Conservation (phyloP, 1,140 invertebrate genomes). For the Idris sp. region DNA sequence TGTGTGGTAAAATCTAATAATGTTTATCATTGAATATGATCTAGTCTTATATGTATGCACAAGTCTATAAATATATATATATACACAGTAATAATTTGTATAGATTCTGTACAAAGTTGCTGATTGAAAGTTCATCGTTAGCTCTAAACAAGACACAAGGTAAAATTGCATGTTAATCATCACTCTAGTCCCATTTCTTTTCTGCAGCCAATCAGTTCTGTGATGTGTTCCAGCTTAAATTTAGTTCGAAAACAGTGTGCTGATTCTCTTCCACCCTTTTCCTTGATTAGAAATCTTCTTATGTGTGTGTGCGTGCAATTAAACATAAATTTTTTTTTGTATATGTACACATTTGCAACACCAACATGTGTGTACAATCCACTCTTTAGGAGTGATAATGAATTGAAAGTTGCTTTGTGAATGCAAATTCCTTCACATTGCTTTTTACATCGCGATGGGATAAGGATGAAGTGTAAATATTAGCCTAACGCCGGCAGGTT, state of each 20-base stretch:
- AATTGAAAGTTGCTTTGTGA: too few relatives aligned
- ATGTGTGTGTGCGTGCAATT: too few relatives aligned
- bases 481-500: constrained; percentile 34
- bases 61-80: constrained; percentile 46
- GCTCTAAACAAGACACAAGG: constrained; percentile 77
- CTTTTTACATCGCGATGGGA: constrained; percentile 44
- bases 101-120: constrained; percentile 76
- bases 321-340: too few relatives aligned
- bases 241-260: too few relatives aligned
- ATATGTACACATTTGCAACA: too few relatives aligned
- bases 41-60: constrained; percentile 44
- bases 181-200: constrained; percentile 41
- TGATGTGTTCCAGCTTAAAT: too few relatives aligned
- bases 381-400: too few relatives aligned
- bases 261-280: too few relatives aligned
- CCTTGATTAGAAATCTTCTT: too few relatives aligned
- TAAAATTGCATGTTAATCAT: constrained; percentile 67
- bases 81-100: constrained; percentile 59
- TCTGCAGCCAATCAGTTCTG: neutral
- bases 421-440: constrained; percentile 65
- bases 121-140: constrained; percentile 72
- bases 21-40: constrained; percentile 24
- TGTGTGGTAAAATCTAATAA: constrained; percentile 72
- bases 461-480: constrained; percentile 23
- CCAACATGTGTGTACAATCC: too few relatives aligned